A percentile compares a stretch with the other conserved stretches of the same genome.
phyloP scores from a whole-genome alignment of 2,797 vertebrate species.

The Pantherophis alleghaniensis region DNA sequence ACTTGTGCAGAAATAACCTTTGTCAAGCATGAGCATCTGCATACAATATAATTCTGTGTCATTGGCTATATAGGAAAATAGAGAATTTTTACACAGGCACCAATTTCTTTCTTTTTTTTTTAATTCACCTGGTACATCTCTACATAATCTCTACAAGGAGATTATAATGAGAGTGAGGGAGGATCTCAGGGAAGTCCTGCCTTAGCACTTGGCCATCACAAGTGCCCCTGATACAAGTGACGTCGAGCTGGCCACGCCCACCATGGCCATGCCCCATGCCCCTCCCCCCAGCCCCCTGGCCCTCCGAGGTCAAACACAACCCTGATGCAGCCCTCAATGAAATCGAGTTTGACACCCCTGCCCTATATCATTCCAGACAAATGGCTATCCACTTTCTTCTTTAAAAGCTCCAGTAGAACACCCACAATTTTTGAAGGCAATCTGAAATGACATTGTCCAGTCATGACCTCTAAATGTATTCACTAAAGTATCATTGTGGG shows the following conservation, averaged over 20 bases:
- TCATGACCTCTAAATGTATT: background rate
- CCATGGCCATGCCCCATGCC: too few relatives aligned
- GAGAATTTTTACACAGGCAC: background rate
- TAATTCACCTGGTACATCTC: background rate
- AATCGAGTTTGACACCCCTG: too few relatives aligned
- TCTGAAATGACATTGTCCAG: background rate
- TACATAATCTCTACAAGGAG: too few relatives aligned
- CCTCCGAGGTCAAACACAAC: too few relatives aligned
- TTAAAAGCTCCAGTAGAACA: background rate
- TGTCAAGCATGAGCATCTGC: background rate
- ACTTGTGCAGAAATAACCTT: background rate
- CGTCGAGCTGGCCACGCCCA: too few relatives aligned
- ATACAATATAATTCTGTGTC: background rate
- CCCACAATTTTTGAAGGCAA: background rate
- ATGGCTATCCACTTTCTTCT: background rate
- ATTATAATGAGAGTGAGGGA: too few relatives aligned
- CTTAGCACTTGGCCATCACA: too few relatives aligned
- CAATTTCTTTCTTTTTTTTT: background rate
- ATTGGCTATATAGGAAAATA: background rate
- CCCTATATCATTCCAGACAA: background rate
- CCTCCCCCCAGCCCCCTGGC: too few relatives aligned
- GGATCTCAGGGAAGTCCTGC: too few relatives aligned
- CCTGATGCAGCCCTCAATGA: too few relatives aligned
- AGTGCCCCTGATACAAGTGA: too few relatives aligned
- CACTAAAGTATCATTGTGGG: background rate